Conservation (phyloP, 2,113 vertebrate species). For the Chiloscyllium plagiosum region DNA sequence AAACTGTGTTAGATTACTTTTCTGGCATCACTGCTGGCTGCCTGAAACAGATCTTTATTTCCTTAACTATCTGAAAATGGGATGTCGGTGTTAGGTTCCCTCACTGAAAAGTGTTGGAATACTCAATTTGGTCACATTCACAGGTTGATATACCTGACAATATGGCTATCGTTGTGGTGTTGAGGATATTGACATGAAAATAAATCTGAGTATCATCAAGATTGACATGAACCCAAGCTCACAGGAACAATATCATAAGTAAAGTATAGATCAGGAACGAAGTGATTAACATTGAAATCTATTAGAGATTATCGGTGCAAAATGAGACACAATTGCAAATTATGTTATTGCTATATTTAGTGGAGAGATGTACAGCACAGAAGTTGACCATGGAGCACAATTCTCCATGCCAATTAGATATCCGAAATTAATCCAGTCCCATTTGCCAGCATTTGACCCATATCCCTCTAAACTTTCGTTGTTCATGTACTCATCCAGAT, state of each 20-base stretch:
- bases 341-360: not conserved
- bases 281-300: not conserved
- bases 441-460: too few species aligned
- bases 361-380: too few species aligned
- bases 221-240: not conserved
- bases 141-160: not conserved
- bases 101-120: not conserved
- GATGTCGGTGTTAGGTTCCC: not conserved
- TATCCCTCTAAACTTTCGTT: too few species aligned
- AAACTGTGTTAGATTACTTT: not conserved
- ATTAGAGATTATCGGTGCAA: not conserved
- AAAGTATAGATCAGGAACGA: not conserved
- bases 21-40: not conserved
- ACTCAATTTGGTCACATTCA: not conserved
- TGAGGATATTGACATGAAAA: not conserved
- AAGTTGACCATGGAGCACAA: too few species aligned
- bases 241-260: not conserved
- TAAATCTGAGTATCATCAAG: not conserved
- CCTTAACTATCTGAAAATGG: not conserved
- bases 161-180: not conserved
- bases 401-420: too few species aligned
- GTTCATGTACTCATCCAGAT: too few species aligned
- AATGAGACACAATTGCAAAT: not conserved
- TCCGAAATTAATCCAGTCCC: too few species aligned
- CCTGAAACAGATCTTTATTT: not conserved